These are phyloP conservation scores for Pachyseris speciosa DNA, from an alignment of 64 coral and sea anemone species.

Conservation along the genomic window DNA sequence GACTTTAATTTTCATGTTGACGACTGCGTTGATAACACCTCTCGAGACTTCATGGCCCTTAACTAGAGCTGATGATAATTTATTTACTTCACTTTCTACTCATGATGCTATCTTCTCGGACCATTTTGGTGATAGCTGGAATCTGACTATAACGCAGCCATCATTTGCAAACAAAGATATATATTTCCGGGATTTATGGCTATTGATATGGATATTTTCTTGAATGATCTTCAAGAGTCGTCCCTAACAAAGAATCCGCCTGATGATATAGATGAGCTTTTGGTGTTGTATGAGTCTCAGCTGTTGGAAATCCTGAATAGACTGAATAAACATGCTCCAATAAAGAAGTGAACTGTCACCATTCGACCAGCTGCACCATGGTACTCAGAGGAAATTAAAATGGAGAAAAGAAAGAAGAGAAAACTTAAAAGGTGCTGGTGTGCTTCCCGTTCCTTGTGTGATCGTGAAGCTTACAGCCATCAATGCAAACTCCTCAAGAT, in stretches of 20 bases:
- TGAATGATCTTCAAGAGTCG: not conserved
- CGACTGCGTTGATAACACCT: no score
- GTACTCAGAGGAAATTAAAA: slow-evolving; percentile 22
- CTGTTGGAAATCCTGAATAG: not conserved
- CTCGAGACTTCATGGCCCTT: not conserved
- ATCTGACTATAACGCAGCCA: not conserved
- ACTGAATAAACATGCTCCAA: not conserved
- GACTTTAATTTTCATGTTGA: no score
- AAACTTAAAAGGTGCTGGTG: not conserved
- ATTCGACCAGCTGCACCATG: slow-evolving; percentile 2
- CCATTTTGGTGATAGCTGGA: not conserved
- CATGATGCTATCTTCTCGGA: not conserved
- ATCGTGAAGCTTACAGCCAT: not conserved
- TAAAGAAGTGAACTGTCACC: slow-evolving; percentile 6
- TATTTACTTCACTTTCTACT: not conserved
- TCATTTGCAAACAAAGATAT: not conserved
- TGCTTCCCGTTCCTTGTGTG: not conserved
- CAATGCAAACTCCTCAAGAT: not conserved
- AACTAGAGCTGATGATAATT: not conserved
- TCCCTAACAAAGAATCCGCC: not conserved
- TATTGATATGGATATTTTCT: not conserved
- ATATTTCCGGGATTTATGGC: not conserved
- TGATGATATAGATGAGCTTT: not conserved
- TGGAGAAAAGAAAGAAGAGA: not conserved
- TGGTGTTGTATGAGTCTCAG: not conserved